Evolutionary conservation across 2,113 vertebrate species (phyloP), one percentile per base, ranked within the genome.

Genomic region (Rhea pennata): DNA sequence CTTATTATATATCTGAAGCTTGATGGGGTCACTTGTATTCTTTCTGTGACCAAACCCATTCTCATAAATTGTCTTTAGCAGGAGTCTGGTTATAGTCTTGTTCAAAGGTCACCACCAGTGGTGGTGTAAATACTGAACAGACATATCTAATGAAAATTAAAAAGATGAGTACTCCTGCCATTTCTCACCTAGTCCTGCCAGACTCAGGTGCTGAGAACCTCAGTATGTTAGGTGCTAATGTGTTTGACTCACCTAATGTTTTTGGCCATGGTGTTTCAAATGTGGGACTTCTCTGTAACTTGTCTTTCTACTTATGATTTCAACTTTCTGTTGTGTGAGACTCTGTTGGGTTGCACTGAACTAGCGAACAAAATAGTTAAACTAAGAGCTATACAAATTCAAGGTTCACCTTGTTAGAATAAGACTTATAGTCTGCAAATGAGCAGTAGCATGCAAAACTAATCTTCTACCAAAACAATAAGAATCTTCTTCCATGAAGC

Each of bases 101-200:
- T 24, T 62, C 53, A 48, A 80, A 42, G 50, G 31, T 26, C 1
- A 3, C 23, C 46, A 2, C 23, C 46, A 2, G 1, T 42, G 17
- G 53, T 84, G 42, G 70, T 66, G 46, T 24, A 21, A 66, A 42
- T 0, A 0, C 24, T 36, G 59, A 19, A 26, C 76, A 24, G 27
- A 46, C 15, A 73, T 70, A 62, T 40, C 15, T 64, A 81, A 39
- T 9, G 14, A 44, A 53, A 27, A 46, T 16, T 36, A 36, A n/a
- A 54, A 19, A 51, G 14, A 21, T 16, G 23, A 0, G 0, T 53
- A 15, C 21, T 78, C 46, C 33, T 79, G 13, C 26, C 2, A 7
- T 29, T 15, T 31, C 12, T 42, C 39, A 76, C 27, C 56, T 42
- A 39, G 46, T 40, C 72, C 80, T 66, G 24, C 12, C 2, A 4